These are phyloP conservation scores for Colossoma macropomum DNA, from an alignment of 2,113 vertebrate species.

Conservation along the genomic window DNA sequence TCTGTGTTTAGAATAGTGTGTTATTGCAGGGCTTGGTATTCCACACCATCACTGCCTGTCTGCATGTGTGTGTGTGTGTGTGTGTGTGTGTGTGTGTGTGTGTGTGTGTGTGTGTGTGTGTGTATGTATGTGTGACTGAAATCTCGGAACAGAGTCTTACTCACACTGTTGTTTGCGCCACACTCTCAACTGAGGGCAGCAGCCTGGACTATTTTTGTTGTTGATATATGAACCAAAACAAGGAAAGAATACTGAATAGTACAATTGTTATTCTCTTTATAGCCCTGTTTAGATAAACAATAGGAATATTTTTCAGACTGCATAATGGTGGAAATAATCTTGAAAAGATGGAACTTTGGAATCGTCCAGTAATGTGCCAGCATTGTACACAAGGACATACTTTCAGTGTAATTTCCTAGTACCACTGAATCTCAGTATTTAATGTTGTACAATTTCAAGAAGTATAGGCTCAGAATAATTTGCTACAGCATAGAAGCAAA, in stretches of 20 bases:
- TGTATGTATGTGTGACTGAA: conserved; percentile 51
- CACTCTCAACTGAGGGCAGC: conserved; percentile 39
- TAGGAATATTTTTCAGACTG: conserved; percentile 26
- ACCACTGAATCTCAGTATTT: not conserved
- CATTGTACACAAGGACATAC: not conserved
- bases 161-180: conserved; percentile 43
- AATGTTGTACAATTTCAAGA: not conserved
- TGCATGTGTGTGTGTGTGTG: conserved; percentile 32
- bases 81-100: conserved; percentile 42
- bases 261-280: conserved; percentile 31
- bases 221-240: conserved; percentile 30
- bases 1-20: conserved; percentile 52
- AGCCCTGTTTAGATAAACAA: conserved; percentile 38
- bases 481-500: not conserved
- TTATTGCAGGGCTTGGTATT: conserved; percentile 50
- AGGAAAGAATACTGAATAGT: conserved; percentile 38
- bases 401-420: not conserved
- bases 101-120: conserved; percentile 34
- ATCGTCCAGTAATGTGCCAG: not conserved
- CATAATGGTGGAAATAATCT: not conserved
- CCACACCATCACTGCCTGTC: conserved; percentile 28
- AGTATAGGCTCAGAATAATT: not conserved
- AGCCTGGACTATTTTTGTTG: conserved; percentile 47
- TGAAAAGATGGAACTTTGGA: not conserved
- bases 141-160: conserved; percentile 46